Evolutionary conservation across 2,797 vertebrate genomes (phyloP), one percentile per base, ranked within the genome.

Genomic region (Peromyscus attwateri): DNA sequence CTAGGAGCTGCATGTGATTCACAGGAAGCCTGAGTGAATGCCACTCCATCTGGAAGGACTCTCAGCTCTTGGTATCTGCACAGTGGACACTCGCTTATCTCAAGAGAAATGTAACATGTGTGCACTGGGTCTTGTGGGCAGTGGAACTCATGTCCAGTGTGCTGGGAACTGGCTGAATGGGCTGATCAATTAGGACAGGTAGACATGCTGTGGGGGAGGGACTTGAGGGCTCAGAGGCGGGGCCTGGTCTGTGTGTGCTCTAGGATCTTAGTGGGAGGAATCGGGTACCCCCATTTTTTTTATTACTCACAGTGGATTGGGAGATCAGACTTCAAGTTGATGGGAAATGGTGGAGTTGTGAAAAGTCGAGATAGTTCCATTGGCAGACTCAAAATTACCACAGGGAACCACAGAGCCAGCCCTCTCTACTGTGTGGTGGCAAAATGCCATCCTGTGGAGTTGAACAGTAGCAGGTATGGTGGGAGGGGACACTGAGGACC

Each of bases 401-500:
- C 21, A 2, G 3, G 37, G 23, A 76, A 49, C 82, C 31, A 3
- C 1, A 0, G 73, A 68, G 43, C 40, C 57, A 55, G 57, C 40
- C 37, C 4, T 27, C 62, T 17, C 46, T 23, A 3, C 13, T 2
- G 0, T 1, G 27, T 52, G 73, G 40, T 13, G 4, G 14, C 6
- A 0, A 0, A 6, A 0, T 23, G 40, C 83, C 25, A 49, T 70
- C n/a, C 49, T 70, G 16, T 14, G 0, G 6, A n/a, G 43, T n/a
- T 71, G 81, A 57, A 84, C 5, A 92, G 75, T 66, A 37, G 82
- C 62, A 64, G 71, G 37, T 34, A 1, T 21, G 52, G 40, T 0
- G 1, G 71, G 29, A 91, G 82, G 52, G 34, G 57, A 80, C 46
- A 2, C 19, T 17, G 5, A 52, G 17, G 62, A 81, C 12, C 46